Evolutionary conservation across 2,888 invertebrate species (phyloP).

Genomic region (Dione vanillae): DNA sequence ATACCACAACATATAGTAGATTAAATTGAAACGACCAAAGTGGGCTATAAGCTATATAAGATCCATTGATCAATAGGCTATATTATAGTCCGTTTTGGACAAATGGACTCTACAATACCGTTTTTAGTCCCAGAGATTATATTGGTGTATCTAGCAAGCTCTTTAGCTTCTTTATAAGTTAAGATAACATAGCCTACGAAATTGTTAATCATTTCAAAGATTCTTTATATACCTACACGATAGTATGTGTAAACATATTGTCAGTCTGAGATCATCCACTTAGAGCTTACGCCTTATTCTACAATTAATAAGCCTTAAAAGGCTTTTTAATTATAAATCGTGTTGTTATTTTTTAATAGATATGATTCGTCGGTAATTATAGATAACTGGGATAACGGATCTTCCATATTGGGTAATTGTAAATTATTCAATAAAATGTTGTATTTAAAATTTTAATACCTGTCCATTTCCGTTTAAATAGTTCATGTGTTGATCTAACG

Average conservation of each 20-base stretch:
- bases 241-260: background rate
- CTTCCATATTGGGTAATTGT: background rate
- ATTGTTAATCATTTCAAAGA: background rate
- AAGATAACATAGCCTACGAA: background rate
- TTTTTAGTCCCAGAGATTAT: no score
- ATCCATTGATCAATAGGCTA: no score
- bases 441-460: background rate
- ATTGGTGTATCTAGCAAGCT: no score
- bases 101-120: no score
- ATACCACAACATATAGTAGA: no score
- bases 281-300: background rate
- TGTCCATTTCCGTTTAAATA: background rate
- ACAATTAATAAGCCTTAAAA: slow-evolving; percentile 14
- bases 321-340: slow-evolving; percentile 6
- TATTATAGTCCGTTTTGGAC: no score
- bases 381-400: slow-evolving; percentile 3
- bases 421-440: background rate
- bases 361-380: background rate
- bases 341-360: background rate
- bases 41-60: no score
- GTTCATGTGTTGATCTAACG: background rate
- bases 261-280: slow-evolving; percentile 10
- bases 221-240: background rate
- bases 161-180: no score
- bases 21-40: no score